Evolutionary conservation across 2,888 invertebrate genomes (phyloP).

Genomic region (Aproaerema taeniolella): DNA sequence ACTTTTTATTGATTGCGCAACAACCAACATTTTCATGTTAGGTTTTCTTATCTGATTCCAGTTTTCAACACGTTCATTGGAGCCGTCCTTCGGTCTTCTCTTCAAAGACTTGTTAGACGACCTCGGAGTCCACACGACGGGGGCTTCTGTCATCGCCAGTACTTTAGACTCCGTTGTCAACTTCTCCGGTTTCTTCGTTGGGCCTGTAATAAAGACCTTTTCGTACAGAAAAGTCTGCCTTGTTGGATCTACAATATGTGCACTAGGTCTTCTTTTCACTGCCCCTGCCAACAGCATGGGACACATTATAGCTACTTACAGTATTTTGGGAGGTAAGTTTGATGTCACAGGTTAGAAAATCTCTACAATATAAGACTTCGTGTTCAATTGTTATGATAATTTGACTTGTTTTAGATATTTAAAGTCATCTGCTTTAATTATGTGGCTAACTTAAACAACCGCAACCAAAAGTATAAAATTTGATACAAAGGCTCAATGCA

Average conservation of each 20-base stretch:
- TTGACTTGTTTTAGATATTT: too few relatives aligned
- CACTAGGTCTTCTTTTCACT: slow-evolving; percentile 81
- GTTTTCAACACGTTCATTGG: slow-evolving; percentile 88
- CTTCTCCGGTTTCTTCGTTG: slow-evolving; percentile 87
- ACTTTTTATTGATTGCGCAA: too few relatives aligned
- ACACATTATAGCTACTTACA: slow-evolving; percentile 83
- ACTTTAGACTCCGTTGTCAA: slow-evolving; percentile 86
- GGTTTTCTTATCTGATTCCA: slow-evolving; percentile 58
- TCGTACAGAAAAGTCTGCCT: slow-evolving; percentile 84
- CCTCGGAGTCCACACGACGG: slow-evolving; percentile 84
- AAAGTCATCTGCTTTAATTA: too few relatives aligned
- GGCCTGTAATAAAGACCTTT: slow-evolving; percentile 85
- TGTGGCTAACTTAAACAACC: too few relatives aligned
- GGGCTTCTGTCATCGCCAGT: slow-evolving; percentile 86
- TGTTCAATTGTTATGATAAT: too few relatives aligned
- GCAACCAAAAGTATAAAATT: too few relatives aligned
- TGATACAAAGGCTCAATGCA: too few relatives aligned
- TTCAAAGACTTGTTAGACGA: slow-evolving; percentile 84
- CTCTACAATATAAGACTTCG: neutral
- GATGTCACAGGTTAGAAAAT: neutral
- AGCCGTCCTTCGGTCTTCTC: slow-evolving; percentile 88
- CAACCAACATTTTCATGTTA: too few relatives aligned
- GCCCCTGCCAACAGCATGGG: slow-evolving; percentile 84
- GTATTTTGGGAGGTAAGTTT: slow-evolving; percentile 84
- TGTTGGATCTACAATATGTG: slow-evolving; percentile 81